These are phyloP conservation scores for Dendrocincla tyrannina DNA, from an alignment of 2,797 vertebrate species.

Conservation along the genomic window DNA sequence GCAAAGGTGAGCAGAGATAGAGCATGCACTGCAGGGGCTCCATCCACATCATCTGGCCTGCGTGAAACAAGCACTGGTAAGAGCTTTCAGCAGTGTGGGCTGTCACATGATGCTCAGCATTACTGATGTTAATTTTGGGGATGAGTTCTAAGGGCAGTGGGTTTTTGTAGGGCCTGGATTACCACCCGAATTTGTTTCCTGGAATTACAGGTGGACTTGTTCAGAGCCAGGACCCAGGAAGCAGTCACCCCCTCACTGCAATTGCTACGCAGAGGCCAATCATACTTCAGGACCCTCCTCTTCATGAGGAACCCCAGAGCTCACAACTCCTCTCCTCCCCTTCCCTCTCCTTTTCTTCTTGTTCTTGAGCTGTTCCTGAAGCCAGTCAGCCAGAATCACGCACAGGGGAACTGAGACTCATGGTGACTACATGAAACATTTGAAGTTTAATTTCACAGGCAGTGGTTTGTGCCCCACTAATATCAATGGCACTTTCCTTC, in stretches of 20 bases:
- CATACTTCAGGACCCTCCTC: not conserved
- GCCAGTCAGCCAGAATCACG: not conserved
- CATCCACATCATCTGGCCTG: conserved; percentile 88
- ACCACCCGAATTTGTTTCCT: not conserved
- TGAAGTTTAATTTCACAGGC: not conserved
- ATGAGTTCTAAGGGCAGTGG: not conserved
- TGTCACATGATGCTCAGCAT: not conserved
- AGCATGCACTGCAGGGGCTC: conserved; percentile 78
- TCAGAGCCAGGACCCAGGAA: not conserved
- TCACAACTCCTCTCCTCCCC: not conserved
- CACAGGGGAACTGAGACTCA: not conserved
- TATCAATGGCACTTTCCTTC: not conserved
- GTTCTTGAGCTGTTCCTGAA: not conserved
- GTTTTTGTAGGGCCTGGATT: not conserved
- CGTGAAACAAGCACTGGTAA: not conserved
- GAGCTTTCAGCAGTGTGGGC: not conserved
- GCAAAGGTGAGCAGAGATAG: conserved; percentile 81
- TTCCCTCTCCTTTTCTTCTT: accelerated
- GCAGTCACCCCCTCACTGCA: not conserved
- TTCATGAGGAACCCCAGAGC: not conserved
- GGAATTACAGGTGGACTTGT: not conserved
- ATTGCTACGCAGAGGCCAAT: not conserved
- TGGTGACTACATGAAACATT: not conserved
- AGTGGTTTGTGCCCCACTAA: not conserved
- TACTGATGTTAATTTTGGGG: not conserved